Evolutionary conservation across 2,888 invertebrate species (phyloP), one percentile per base, ranked within the genome.

Genomic region (Panzeria rudis): DNA sequence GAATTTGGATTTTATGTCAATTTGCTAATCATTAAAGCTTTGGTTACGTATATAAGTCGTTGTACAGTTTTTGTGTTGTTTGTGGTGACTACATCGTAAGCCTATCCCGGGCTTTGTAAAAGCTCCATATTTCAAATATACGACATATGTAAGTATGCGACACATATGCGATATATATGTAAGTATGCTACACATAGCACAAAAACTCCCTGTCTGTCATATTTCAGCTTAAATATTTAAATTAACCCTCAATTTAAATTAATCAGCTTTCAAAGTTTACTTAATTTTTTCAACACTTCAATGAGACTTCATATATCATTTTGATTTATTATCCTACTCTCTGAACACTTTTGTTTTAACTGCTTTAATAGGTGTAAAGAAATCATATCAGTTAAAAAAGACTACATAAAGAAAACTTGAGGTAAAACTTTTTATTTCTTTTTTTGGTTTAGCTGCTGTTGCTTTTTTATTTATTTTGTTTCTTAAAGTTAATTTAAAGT

Each of bases 401-500:
- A 29, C 32, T 44, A 29, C 35, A 69, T 15, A 44, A 35, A 59
- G 41, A 35, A 77, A 64, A 64, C 76, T 64, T 77, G 29, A 50
- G 56, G 64, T 66, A 59, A 80, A 83, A 76, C 71, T 83, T 83
- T 82, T 56, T 17, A 7, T 66, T 54, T n/a, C 64, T 25, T 41
- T 76, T 32, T 4, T 11, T 38, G 23, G 41, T 50, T 41, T 56
- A 44, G 7, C 17, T 32, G 50, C n/a, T 71, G 29, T 41, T 64
- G 3, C 23, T 5, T 41, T 29, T 41, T 69, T 54, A 52, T 66
- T 61, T 72, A 68, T 68, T 52, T 68, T 72, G 38, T 72, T 73
- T 78, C 73, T 82, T 73, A 73, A 73, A 85, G 85, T 82, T 78
- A 85, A 85, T 85, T 85, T 82, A 81, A 85, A 85, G 85, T 85